phyloP scores from a whole-genome alignment of 2,888 invertebrate species.

The Ceramica pisi region DNA sequence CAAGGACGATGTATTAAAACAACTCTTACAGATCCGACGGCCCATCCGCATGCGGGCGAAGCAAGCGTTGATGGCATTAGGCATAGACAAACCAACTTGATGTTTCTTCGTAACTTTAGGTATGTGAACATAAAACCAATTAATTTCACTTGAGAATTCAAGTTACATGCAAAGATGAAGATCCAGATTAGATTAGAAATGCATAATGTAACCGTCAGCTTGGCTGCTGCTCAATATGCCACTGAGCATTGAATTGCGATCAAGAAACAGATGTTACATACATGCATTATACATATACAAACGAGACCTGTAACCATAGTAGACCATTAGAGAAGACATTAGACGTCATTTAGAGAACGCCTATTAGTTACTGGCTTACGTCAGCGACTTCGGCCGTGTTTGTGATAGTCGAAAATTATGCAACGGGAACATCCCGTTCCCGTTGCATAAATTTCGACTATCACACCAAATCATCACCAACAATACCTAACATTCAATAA shows the following conservation, averaged over 20 bases:
- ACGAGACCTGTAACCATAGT: slow-evolving; percentile 6
- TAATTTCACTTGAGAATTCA: slow-evolving; percentile 8
- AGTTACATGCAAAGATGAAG: slow-evolving; percentile 9
- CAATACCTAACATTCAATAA: too few species aligned
- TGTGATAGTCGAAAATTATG: background rate
- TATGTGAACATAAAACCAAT: background rate
- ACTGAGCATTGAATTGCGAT: slow-evolving; percentile 38
- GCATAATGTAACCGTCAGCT: slow-evolving; percentile 42
- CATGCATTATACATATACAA: background rate
- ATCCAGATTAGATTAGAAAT: slow-evolving; percentile 31
- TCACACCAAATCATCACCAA: too few species aligned
- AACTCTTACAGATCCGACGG: too few species aligned
- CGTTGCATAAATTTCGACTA: too few species aligned
- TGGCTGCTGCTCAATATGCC: slow-evolving; percentile 30
- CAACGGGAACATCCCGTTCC: background rate
- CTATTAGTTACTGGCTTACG: background rate
- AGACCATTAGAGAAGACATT: slow-evolving; percentile 16
- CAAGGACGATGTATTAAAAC: background rate
- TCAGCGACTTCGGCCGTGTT: background rate
- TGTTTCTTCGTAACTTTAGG: background rate
- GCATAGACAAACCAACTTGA: background rate
- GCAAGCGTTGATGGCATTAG: background rate
- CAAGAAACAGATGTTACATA: slow-evolving; percentile 41
- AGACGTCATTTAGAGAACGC: background rate
- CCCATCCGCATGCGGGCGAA: background rate